A percentile compares a stretch with the other conserved stretches of the same genome.
Conservation (phyloP, 37 sponge, comb jelly and placozoan genomes). For the Bolinopsis microptera region DNA sequence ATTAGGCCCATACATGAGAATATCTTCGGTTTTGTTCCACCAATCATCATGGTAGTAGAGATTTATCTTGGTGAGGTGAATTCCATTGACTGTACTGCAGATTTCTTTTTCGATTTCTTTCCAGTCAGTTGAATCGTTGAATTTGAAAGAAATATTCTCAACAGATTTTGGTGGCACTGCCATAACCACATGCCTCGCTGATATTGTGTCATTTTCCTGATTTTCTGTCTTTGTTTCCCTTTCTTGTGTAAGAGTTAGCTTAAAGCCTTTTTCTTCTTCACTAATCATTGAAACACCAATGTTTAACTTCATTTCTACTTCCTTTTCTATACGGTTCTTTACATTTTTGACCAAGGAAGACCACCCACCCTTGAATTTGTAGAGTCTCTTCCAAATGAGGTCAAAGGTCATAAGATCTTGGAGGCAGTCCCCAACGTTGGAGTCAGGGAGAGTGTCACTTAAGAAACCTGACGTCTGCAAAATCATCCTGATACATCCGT, state of each 20-base stretch:
- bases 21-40: neutral
- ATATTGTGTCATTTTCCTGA: neutral
- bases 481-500: neutral
- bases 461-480: neutral
- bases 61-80: slow-evolving; percentile 19
- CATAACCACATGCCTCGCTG: neutral
- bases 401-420: neutral
- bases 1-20: neutral
- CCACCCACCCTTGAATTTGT: neutral
- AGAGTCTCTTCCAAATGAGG: neutral
- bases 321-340: neutral
- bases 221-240: neutral
- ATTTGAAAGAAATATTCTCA: neutral
- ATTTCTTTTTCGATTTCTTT: neutral
- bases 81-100: neutral
- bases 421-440: neutral
- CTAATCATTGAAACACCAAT: neutral
- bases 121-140: neutral
- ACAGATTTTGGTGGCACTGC: neutral
- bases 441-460: neutral
- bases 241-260: neutral
- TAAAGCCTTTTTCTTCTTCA: neutral
- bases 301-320: neutral
- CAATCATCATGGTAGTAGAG: slow-evolving; percentile 14
- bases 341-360: neutral